A percentile compares a stretch with the other conserved stretches of the same genome.
Conservation (phyloP, 2,113 vertebrate genomes). For the Equus quagga region DNA sequence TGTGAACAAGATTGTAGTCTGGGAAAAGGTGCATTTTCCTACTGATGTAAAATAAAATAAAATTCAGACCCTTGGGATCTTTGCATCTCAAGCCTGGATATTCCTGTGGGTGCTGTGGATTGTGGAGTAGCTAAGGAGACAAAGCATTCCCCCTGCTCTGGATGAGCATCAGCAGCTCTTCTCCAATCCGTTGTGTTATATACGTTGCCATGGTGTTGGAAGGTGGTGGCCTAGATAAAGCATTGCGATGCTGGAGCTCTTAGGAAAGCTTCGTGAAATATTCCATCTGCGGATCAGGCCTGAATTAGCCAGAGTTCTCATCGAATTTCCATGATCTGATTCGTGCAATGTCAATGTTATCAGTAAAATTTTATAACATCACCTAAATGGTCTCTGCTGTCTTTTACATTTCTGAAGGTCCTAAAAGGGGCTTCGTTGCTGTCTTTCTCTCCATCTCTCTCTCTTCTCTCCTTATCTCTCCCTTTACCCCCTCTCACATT, state of each 20-base stretch:
- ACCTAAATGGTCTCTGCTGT: not conserved
- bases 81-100: not conserved
- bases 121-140: constrained; percentile 44
- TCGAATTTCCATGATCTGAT: not conserved
- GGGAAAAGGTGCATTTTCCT: not conserved
- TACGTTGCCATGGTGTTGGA: constrained; percentile 59
- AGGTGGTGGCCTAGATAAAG: constrained; percentile 63
- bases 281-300: not conserved
- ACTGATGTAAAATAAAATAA: not conserved
- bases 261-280: constrained; percentile 27
- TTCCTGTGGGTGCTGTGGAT: not conserved
- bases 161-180: constrained; percentile 47
- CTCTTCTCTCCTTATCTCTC: not conserved
- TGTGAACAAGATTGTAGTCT: not conserved
- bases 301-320: not conserved
- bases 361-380: not conserved
- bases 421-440: not conserved
- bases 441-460: not conserved
- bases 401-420: not conserved
- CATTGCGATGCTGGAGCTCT: not conserved
- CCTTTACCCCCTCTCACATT: not conserved
- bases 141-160: not conserved
- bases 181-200: not conserved
- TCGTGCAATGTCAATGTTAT: not conserved
- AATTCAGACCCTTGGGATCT: constrained; percentile 1